Evolutionary conservation across 1,140 invertebrate species (phyloP).

Genomic region (Drosophila persimilis): DNA sequence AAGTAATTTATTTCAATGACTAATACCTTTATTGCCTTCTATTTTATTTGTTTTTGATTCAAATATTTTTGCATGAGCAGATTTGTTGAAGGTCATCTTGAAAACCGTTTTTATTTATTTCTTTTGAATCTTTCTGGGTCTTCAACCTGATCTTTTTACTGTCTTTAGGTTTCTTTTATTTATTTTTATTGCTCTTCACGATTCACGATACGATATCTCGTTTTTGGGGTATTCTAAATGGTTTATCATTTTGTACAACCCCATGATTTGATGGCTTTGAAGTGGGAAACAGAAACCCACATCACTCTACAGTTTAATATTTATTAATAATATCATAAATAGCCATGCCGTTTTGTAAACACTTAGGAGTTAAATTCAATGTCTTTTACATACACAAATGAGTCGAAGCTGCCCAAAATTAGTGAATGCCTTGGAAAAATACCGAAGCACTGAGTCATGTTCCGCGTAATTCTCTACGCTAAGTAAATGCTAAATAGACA

Average conservation of each 20-base stretch:
- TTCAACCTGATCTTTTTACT: conserved; percentile 39
- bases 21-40: conserved; percentile 24
- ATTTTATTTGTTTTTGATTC: conserved; percentile 15
- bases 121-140: conserved; percentile 39
- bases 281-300: conserved; percentile 45
- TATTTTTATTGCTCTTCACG: conserved; percentile 41
- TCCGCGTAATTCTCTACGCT: conserved; percentile 54
- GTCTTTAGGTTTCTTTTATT: conserved; percentile 32
- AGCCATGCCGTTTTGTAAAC: conserved; percentile 35
- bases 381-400: conserved; percentile 33
- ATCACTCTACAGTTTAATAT: conserved; percentile 20
- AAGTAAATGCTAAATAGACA: conserved; percentile 52
- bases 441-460: conserved; percentile 50
- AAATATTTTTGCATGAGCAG: conserved; percentile 38
- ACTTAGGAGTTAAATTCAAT: conserved; percentile 31
- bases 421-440: conserved; percentile 47
- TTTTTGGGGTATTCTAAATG: conserved; percentile 57
- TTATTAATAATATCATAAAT: conserved; percentile 53
- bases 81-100: conserved; percentile 48
- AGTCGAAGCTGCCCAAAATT: conserved; percentile 24
- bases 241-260: conserved; percentile 35
- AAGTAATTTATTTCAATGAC: conserved; percentile 22
- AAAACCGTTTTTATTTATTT: conserved; percentile 38
- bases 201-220: conserved; percentile 65
- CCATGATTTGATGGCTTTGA: conserved; percentile 47